Base-by-base conservation (phyloP, 1,140 invertebrate genomes). In the Prorops nasuta region DNA sequence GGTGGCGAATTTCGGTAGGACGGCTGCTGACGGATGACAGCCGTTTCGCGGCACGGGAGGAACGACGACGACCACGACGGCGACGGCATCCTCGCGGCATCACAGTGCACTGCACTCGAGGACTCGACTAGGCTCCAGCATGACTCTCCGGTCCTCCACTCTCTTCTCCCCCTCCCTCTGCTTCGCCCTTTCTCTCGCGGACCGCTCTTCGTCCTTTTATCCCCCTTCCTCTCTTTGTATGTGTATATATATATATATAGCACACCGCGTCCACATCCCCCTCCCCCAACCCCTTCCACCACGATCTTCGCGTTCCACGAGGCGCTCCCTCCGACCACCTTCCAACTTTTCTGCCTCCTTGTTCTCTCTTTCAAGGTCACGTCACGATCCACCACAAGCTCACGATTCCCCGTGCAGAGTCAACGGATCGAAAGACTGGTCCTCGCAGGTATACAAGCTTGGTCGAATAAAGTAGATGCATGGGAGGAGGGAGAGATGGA, bases 41-140 rank as follows among this genome's bases (percentile, higher is more conserved):
- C n/a, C n/a, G n/a, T n/a, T n/a, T n/a, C n/a, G n/a, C 51, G 32
- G 46, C 49, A 46, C 44, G 49, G 49, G 52, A 49, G 52, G 12
- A 47, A 31, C 47, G 42, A 42, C 19, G 15, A 36, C 44, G 36
- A 53, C 44, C 44, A 43, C 38, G 49, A 32, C 22, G 35, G 36
- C 43, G 18, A 36, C 21, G 47, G 52, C 58, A 59, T 60, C 48
- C 42, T 60, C 51, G 52, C 56, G 38, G 53, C 57, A 60, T 56
- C 56, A 43, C 52, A 44, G 44, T 36, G 32, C 48, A 45, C 52
- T 54, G 48, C 52, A 51, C 52, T 45, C 52, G 44, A 54, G 36
- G 51, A 47, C 39, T 39, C 35, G 14, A 38, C 49, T 44, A 39
- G 49, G 35, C 48, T 44, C 55, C 22, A n/a, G n/a, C n/a, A n/a